Percentiles rank a stretch among this genome's conserved stretches.
phyloP scores from a whole-genome alignment of 2,888 invertebrate genomes.

The Lysandra bellargus region DNA sequence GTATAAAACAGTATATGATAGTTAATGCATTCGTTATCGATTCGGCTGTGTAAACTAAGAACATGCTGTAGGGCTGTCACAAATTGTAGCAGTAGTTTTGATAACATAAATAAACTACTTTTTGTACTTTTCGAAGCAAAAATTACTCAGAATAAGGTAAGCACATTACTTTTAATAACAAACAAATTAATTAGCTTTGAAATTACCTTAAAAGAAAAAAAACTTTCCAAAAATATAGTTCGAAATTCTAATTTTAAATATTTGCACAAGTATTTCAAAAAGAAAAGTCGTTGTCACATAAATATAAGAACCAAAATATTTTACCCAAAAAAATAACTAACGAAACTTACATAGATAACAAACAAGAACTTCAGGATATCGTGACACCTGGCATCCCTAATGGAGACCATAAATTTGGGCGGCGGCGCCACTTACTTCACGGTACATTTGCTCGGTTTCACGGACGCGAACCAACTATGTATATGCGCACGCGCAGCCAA shows the following conservation, averaged over 20 bases:
- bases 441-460: conserved; percentile 60
- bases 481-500: conserved; percentile 31
- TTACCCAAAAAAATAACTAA: neutral
- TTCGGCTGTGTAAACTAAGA: conserved; percentile 48
- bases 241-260: too few species aligned
- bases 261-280: too few species aligned
- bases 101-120: neutral
- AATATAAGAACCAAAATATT: neutral
- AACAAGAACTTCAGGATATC: neutral
- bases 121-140: neutral
- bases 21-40: conserved; percentile 62
- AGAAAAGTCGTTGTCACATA: too few species aligned
- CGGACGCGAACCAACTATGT: conserved; percentile 50
- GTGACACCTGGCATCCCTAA: conserved; percentile 33
- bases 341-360: neutral
- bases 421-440: conserved; percentile 57
- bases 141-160: neutral
- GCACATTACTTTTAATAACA: neutral
- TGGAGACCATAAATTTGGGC: conserved; percentile 45
- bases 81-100: neutral
- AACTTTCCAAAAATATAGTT: neutral
- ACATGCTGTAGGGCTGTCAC: conserved; percentile 4
- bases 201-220: neutral
- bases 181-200: neutral
- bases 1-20: conserved; percentile 66